phyloP scores from a whole-genome alignment of 2,797 vertebrate species.

The Manis crassicaudata region DNA sequence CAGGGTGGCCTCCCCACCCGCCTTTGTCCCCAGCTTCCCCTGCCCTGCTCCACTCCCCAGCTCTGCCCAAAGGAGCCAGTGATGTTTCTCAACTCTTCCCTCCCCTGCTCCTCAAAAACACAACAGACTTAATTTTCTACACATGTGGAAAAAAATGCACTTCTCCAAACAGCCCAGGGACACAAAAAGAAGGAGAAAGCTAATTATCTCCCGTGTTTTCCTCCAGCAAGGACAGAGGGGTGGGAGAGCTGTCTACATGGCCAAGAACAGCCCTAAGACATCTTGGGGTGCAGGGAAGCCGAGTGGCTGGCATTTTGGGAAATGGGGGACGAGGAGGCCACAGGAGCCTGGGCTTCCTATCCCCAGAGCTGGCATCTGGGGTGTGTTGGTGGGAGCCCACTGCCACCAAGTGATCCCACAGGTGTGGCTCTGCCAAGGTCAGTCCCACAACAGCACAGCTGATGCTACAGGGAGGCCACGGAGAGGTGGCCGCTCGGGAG shows the following conservation, averaged over 20 bases:
- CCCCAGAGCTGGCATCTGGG: not conserved
- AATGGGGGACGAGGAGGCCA: accelerated
- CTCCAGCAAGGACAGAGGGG: not conserved
- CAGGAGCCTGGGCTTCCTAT: not conserved
- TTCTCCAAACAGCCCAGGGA: constrained; percentile 48
- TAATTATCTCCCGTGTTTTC: constrained; percentile 59
- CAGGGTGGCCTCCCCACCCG: not conserved
- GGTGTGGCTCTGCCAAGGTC: not conserved
- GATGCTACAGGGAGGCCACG: not conserved
- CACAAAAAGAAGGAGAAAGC: constrained; percentile 31
- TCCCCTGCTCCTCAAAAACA: constrained; percentile 8
- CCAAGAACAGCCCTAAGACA: not conserved
- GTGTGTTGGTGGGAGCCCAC: accelerated
- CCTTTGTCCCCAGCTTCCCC: too few species aligned
- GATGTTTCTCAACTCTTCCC: not conserved
- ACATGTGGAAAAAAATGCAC: constrained; percentile 51
- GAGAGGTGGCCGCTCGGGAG: accelerated
- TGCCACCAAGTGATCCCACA: not conserved
- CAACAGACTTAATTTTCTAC: constrained; percentile 66
- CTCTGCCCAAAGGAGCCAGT: not conserved
- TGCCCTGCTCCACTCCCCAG: not conserved
- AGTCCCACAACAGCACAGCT: accelerated
- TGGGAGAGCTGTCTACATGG: not conserved
- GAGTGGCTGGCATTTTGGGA: not conserved
- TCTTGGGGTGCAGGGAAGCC: not conserved